These are phyloP conservation scores for Corvus cornix DNA, from an alignment of 2,113 vertebrate species.

Conservation along the genomic window DNA sequence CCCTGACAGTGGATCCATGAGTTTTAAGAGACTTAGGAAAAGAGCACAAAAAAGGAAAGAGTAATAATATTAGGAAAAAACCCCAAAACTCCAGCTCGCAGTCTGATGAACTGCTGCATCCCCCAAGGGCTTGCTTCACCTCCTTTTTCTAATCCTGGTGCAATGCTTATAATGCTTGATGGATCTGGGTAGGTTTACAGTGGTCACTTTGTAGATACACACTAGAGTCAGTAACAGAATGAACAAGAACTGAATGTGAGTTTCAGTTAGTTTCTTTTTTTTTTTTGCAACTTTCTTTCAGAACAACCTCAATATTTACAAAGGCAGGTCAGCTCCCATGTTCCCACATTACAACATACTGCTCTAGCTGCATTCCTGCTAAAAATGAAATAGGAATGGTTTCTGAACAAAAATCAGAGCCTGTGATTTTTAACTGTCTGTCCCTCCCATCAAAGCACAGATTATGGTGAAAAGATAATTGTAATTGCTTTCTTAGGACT, in stretches of 20 bases:
- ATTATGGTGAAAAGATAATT: constrained; percentile 7
- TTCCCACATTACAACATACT: background rate
- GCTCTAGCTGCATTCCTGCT: background rate
- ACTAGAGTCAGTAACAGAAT: background rate
- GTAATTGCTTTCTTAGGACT: background rate
- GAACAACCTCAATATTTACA: background rate
- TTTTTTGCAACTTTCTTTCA: background rate
- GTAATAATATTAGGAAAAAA: background rate
- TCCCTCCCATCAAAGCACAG: background rate
- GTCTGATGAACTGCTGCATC: background rate
- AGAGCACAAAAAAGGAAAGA: background rate
- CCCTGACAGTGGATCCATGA: background rate
- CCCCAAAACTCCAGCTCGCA: background rate
- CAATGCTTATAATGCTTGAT: background rate
- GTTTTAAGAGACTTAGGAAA: background rate
- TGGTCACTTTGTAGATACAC: background rate
- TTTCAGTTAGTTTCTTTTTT: background rate
- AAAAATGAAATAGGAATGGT: background rate
- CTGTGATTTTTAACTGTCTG: background rate
- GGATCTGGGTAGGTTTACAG: background rate
- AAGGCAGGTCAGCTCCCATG: background rate
- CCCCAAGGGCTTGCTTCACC: background rate
- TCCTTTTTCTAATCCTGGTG: background rate
- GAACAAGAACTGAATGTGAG: background rate
- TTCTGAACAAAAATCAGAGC: background rate